Conservation (phyloP, 2,797 vertebrate species). For the Hybognathus amarus region DNA sequence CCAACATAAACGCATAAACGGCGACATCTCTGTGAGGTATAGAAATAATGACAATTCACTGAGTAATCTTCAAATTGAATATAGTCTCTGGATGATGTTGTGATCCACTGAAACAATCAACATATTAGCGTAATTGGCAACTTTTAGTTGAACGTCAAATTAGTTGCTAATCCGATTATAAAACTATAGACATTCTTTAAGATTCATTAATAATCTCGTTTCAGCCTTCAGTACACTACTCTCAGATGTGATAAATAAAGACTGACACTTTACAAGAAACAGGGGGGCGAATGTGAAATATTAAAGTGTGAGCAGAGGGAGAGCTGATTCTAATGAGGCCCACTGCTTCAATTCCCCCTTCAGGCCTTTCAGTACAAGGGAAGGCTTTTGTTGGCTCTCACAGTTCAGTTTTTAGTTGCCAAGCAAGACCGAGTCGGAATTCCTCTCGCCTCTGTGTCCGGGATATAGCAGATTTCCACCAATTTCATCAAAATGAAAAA, state of each 20-base stretch:
- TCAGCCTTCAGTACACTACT: neutral
- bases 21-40: neutral
- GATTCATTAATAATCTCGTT: neutral
- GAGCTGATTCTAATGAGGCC: constrained; percentile 73
- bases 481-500: constrained; percentile 71
- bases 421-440: constrained; percentile 76
- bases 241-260: neutral
- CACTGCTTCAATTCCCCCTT: constrained; percentile 65
- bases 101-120: neutral
- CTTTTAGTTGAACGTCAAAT: neutral
- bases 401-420: constrained; percentile 78
- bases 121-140: neutral
- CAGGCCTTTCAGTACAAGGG: constrained; percentile 70
- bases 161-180: neutral
- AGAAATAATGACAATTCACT: neutral
- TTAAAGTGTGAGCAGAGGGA: constrained; percentile 43
- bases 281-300: neutral
- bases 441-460: constrained; percentile 63
- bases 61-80: neutral
- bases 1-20: neutral
- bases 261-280: neutral
- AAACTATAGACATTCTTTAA: neutral
- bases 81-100: too few relatives aligned
- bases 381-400: constrained; percentile 78
- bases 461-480: constrained; percentile 60